A percentile compares a stretch with the other conserved stretches of the same genome.
phyloP scores from a whole-genome alignment of 2,888 invertebrate genomes.

The Thereva nobilitata region DNA sequence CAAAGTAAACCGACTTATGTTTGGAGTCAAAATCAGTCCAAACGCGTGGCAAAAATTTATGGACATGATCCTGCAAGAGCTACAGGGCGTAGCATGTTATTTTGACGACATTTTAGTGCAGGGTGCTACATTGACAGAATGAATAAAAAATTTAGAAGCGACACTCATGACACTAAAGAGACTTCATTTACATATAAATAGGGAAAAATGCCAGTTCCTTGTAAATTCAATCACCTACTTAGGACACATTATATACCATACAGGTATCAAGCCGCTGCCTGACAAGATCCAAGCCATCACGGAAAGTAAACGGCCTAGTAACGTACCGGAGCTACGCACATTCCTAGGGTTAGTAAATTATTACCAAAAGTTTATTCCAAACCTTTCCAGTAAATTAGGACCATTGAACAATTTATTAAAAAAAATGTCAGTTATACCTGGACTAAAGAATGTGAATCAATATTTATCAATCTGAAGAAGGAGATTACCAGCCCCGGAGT shows the following conservation, averaged over 20 bases:
- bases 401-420: conserved; percentile 38
- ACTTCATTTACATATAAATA: too few species aligned
- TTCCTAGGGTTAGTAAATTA: conserved; percentile 38
- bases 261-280: conserved; percentile 46
- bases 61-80: not conserved
- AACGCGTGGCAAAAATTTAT: not conserved
- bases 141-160: too few species aligned
- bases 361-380: conserved; percentile 36
- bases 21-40: not conserved
- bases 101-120: not conserved
- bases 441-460: conserved; percentile 45
- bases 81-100: not conserved
- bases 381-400: conserved; percentile 26
- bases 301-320: conserved; percentile 44
- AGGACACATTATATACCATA: conserved; percentile 46
- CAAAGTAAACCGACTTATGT: not conserved
- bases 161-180: too few species aligned
- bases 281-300: conserved; percentile 47
- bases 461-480: conserved; percentile 44
- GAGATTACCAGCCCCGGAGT: conserved; percentile 43
- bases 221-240: conserved; percentile 43
- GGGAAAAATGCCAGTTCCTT: conserved; percentile 46
- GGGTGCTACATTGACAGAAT: too few species aligned
- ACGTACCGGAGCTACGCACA: conserved; percentile 33
- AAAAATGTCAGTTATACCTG: conserved; percentile 45